Evolutionary conservation across 2,888 invertebrate genomes (phyloP).

Genomic region (Zhengitettix transpicula): DNA sequence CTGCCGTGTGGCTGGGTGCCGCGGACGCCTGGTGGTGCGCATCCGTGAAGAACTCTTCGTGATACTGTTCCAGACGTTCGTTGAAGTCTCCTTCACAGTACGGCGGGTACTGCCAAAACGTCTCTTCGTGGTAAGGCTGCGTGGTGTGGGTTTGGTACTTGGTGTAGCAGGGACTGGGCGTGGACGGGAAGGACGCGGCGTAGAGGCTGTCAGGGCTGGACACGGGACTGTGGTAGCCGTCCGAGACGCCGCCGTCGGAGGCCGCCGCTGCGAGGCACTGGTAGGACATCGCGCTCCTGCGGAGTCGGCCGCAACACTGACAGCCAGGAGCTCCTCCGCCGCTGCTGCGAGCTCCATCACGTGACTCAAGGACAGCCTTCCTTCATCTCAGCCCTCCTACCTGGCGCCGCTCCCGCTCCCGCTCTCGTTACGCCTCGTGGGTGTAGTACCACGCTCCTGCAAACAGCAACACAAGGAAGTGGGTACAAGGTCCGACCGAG

Average conservation of each 20-base stretch:
- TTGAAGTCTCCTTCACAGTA: neutral
- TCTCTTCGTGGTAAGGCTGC: neutral
- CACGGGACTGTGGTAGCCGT: slow-evolving; percentile 10
- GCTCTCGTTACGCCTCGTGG: neutral
- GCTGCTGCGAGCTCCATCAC: neutral
- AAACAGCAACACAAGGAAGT: too few species aligned
- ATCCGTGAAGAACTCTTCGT: neutral
- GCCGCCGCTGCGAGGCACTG: neutral
- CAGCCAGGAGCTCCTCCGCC: neutral
- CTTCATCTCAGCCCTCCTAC: neutral
- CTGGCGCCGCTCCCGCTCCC: neutral
- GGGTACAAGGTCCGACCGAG: too few species aligned
- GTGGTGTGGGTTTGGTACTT: neutral
- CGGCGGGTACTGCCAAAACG: slow-evolving; percentile 1
- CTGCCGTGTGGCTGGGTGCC: neutral
- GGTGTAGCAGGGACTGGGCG: slow-evolving; percentile 3
- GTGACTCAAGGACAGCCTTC: neutral
- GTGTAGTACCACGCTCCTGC: neutral
- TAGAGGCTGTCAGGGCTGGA: slow-evolving; percentile 13
- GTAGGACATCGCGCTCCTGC: neutral
- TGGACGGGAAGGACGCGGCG: slow-evolving; percentile 3
- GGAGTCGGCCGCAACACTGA: neutral
- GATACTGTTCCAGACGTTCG: neutral
- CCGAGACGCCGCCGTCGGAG: neutral
- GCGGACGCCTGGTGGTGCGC: neutral